These are phyloP conservation scores for Chloebia gouldiae DNA, from an alignment of 2,113 vertebrate genomes.

Conservation along the genomic window DNA sequence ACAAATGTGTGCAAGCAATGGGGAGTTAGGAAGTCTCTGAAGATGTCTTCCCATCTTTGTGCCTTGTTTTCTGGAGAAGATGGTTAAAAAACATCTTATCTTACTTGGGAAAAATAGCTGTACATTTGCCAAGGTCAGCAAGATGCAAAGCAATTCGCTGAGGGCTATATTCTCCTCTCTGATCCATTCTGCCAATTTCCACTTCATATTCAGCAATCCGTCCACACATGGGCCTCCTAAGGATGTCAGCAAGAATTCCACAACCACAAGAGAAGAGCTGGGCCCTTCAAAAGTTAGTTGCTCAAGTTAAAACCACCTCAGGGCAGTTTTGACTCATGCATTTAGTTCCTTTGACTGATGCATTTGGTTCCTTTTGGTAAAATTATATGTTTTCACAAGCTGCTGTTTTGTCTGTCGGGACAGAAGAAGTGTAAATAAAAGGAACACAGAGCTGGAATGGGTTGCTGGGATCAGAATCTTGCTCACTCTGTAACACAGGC, in stretches of 20 bases:
- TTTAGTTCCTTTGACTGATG: not conserved
- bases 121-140: slow-evolving; percentile 37
- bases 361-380: not conserved
- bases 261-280: slow-evolving; percentile 38
- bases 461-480: not conserved
- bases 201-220: slow-evolving; percentile 30
- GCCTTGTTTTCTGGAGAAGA: slow-evolving; percentile 6
- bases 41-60: not conserved
- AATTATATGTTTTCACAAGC: not conserved
- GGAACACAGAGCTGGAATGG: not conserved
- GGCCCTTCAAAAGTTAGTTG: slow-evolving; percentile 28
- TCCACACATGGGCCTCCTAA: slow-evolving; percentile 38
- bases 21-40: not conserved
- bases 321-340: not conserved
- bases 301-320: not conserved
- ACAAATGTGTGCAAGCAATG: not conserved
- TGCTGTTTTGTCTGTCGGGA: slow-evolving; percentile 19
- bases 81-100: slow-evolving; percentile 21
- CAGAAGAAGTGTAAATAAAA: not conserved
- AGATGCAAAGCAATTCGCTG: slow-evolving; percentile 26
- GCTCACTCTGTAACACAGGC: not conserved
- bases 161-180: slow-evolving; percentile 40
- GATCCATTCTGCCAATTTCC: slow-evolving; percentile 49
- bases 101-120: slow-evolving; percentile 18
- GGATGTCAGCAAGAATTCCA: slow-evolving; percentile 50